Evolutionary conservation across 2,113 vertebrate genomes (phyloP), one percentile per base, ranked within the genome.

Genomic region (Chionomys nivalis): DNA sequence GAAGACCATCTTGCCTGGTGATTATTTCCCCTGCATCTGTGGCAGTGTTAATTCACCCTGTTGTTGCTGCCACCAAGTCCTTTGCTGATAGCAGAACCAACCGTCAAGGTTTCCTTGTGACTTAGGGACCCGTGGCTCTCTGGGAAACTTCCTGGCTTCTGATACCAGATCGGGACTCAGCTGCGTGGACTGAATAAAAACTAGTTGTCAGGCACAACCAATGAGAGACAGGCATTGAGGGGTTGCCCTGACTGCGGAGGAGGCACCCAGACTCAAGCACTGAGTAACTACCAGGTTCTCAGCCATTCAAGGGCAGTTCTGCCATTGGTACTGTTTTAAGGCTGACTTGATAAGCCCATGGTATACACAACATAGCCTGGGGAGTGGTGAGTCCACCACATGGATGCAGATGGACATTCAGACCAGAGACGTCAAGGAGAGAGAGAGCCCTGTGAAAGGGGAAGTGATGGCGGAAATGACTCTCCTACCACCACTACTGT

Each of bases 401-500:
- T 28, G 65, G 47, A 44, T 5, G 44, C 5, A 28, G 49, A 76
- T 42, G 47, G 42, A 87, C 73, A 78, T 68, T 36, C 61, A 78
- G 73, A 87, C 28, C 39, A 68, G 83, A 68, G 55, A 19, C 23
- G 12, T 16, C 47, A 39, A 44, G 31, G 33, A 39, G 61, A 91
- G 17, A 42, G 24, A 36, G 93, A 33, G 44, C 19, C 23, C n/a
- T 44, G 1, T 4, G 44, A 31, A 44, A 28, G 0, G 0, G 31
- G 3, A 58, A 26, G 4, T 44, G 16, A 31, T 5, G 28, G 1
- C 5, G 14, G 28, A 58, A 24, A 49, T 16, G 61, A 31, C 44
- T 58, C 3, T 21, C 2, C 6, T 11, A 0, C 4, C 6, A 82
- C 58, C 58, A 26, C 28, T 2, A 19, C 49, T 65, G 4, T 12